Evolutionary conservation across 1,140 invertebrate genomes (phyloP).

Genomic region (Hetaerina americana): DNA sequence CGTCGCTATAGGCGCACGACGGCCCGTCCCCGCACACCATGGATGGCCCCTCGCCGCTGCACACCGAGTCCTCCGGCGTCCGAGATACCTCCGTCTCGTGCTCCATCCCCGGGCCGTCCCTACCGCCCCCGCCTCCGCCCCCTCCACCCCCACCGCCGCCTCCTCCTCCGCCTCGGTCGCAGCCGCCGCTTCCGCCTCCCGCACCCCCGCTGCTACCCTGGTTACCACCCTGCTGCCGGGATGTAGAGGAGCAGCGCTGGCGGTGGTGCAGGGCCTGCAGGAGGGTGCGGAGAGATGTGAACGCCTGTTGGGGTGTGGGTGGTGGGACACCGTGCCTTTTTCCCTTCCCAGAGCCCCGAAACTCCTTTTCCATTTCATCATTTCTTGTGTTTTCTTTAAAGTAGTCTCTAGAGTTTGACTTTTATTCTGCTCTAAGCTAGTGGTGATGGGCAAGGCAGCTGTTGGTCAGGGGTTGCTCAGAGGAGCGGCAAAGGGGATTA

Average conservation of each 20-base stretch:
- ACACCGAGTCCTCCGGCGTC: constrained; percentile 54
- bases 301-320: too few relatives aligned
- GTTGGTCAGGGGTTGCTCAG: too few relatives aligned
- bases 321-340: too few relatives aligned
- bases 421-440: too few relatives aligned
- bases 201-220: constrained; percentile 1
- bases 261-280: constrained; percentile 46
- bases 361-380: too few relatives aligned
- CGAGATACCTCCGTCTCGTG: constrained; percentile 49
- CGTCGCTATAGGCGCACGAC: constrained; percentile 25
- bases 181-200: constrained; percentile 7
- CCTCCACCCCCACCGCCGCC: constrained; percentile 23
- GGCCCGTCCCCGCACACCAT: constrained; percentile 34
- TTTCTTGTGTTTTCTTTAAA: too few relatives aligned
- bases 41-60: constrained; percentile 55
- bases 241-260: constrained; percentile 34
- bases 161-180: neutral
- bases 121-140: neutral
- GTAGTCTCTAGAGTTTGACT: too few relatives aligned
- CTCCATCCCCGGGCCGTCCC: constrained; percentile 31
- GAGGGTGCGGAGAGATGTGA: neutral
- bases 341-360: too few relatives aligned
- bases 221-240: constrained; percentile 18
- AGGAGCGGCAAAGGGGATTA: too few relatives aligned
- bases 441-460: too few relatives aligned